Evolutionary conservation across 2,113 vertebrate genomes (phyloP), one percentile per base, ranked within the genome.

Genomic region (Tetrax tetrax): DNA sequence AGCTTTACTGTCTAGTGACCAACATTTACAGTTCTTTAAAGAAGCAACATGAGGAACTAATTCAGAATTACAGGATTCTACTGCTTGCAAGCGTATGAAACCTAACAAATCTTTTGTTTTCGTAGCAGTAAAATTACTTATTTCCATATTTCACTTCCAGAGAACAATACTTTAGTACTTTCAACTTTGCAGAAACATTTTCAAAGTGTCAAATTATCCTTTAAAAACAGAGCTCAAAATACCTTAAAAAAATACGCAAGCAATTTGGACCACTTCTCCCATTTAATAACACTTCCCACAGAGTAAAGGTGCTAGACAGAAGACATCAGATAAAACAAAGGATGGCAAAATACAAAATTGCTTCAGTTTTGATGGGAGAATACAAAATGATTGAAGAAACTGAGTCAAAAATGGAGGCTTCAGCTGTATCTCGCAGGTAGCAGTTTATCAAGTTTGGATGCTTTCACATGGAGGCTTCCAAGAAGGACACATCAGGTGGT

Each of bases 191-290:
- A 76, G 74, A 91, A 95, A 69, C 41, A 65, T 83, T 69, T 83
- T 64, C 20, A 17, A 82, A 56, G 31, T 76, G 43, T 72, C 65
- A 79, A 71, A 37, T 89, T 82, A 69, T 37, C 21, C 37, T 70
- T 80, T 41, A 65, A 89, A 92, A 96, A 43, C 78, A 94, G 56
- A 95, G 56, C 43, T 94, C 60, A 75, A 89, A 89, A 87, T 60
- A 71, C 68, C 47, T 89, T 68, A 77, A 56, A 91, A 89, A 90
- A 89, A 21, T 0, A 77, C 1, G 2, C 38, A 48, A 66, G 56
- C 43, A 51, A 75, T 74, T 7, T 51, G 48, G 93, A 93, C 48
- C 13, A 31, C 54, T 68, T 81, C 25, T 61, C 43, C 53, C 43
- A 51, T 87, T 76, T 57, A 79, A 5, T 69, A 71, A 81, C 38